Conservation (phyloP, 1,140 invertebrate species). For the Aphelinus atriplicis region DNA sequence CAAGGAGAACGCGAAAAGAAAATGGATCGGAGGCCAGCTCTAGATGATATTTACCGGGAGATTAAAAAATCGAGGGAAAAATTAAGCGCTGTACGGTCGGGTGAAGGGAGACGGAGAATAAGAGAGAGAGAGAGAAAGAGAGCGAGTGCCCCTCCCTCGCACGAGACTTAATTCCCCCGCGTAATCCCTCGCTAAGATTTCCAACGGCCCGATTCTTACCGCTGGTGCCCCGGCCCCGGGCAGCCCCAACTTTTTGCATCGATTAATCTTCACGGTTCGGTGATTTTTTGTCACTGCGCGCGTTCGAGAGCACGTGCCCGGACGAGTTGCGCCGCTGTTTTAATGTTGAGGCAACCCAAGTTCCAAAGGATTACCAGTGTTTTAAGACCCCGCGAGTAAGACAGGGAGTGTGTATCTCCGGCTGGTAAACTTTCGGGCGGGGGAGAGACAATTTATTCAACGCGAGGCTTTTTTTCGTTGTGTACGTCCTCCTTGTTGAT, state of each 20-base stretch:
- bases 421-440: not conserved
- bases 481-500: too few species aligned
- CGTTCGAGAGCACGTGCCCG: too few species aligned
- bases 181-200: constrained; percentile 65
- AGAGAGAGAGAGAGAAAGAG: not conserved
- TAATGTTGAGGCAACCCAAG: too few species aligned
- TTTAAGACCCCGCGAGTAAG: not conserved
- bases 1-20: constrained; percentile 43
- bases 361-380: constrained; percentile 29
- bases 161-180: constrained; percentile 59
- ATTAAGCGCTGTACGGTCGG: constrained; percentile 67
- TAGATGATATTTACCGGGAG: constrained; percentile 66
- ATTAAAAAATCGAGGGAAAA: constrained; percentile 69
- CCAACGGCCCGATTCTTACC: constrained; percentile 33
- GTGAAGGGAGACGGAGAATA: constrained; percentile 31
- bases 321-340: too few species aligned
- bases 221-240: constrained; percentile 21
- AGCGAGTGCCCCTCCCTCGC: constrained; percentile 31
- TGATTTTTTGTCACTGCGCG: not conserved
- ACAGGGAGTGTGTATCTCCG: not conserved
- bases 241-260: constrained; percentile 7
- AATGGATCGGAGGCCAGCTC: constrained; percentile 38
- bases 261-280: constrained; percentile 45
- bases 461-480: not conserved
- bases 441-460: constrained; percentile 16